Percentiles rank a stretch among this genome's conserved stretches.
These are phyloP conservation scores for Dendrocincla tyrannina DNA, from an alignment of 2,797 vertebrate species.

Conservation along the genomic window DNA sequence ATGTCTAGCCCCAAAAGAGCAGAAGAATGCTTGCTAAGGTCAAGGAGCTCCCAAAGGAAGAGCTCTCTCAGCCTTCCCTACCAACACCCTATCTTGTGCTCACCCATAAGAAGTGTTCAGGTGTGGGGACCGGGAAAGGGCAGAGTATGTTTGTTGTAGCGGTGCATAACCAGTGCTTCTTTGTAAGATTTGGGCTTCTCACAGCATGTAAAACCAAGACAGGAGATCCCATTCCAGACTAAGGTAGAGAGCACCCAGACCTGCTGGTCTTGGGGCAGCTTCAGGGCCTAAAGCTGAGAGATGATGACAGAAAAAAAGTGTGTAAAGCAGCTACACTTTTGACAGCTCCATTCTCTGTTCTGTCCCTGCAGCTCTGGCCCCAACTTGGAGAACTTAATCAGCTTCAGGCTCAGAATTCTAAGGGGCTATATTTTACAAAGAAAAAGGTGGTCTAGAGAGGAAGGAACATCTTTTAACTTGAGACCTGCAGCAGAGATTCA, in stretches of 20 bases:
- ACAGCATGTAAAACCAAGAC: background rate
- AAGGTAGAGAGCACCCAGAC: background rate
- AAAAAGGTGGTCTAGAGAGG: background rate
- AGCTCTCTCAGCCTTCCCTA: background rate
- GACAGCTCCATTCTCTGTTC: background rate
- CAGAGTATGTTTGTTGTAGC: background rate
- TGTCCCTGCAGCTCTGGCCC: background rate
- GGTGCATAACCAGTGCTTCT: background rate
- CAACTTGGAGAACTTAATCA: background rate
- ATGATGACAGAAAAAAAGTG: background rate
- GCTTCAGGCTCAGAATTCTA: background rate
- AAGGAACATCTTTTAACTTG: background rate
- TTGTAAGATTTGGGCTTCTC: background rate
- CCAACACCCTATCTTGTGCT: background rate
- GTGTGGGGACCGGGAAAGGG: background rate
- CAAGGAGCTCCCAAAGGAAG: background rate
- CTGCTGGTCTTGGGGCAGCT: background rate
- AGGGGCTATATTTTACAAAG: background rate
- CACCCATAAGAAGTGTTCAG: background rate
- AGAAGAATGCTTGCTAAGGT: background rate
- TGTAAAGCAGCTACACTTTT: background rate
- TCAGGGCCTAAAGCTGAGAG: background rate
- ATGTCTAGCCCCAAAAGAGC: background rate
- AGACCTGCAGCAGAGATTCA: background rate
- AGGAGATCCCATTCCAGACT: background rate